Evolutionary conservation across 2,113 vertebrate genomes (phyloP).

Genomic region (Desmodus rotundus): DNA sequence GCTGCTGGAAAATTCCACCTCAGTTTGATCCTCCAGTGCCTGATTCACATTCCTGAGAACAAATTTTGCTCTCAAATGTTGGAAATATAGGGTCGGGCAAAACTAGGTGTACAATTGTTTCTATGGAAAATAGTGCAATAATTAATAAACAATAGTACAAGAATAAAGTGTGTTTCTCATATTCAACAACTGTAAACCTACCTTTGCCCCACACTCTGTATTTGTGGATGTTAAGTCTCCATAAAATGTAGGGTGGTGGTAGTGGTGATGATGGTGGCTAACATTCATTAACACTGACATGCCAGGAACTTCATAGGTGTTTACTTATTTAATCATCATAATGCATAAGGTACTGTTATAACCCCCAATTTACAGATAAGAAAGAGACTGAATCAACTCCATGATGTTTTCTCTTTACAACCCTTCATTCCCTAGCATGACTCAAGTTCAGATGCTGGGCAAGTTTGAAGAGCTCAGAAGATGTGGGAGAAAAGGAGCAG

Average conservation of each 20-base stretch:
- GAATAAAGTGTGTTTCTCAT: not conserved
- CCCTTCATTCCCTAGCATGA: not conserved
- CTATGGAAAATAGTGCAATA: not conserved
- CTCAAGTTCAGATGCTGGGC: not conserved
- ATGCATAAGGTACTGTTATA: not conserved
- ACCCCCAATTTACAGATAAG: not conserved
- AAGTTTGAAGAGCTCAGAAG: not conserved
- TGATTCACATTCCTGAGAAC: not conserved
- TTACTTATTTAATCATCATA: not conserved
- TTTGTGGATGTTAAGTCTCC: not conserved
- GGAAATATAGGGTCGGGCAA: not conserved
- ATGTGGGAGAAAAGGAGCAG: not conserved
- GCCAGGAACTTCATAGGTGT: not conserved
- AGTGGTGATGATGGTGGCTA: not conserved
- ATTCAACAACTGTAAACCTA: not conserved
- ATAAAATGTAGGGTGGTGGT: not conserved
- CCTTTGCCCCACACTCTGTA: not conserved
- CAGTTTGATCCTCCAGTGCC: not conserved
- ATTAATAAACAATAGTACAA: not conserved
- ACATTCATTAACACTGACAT: not conserved
- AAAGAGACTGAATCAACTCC: not conserved
- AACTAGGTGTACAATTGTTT: not conserved
- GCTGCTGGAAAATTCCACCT: constrained; percentile 47
- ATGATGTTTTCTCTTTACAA: not conserved
- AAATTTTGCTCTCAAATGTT: constrained; percentile 11